Percentiles rank a stretch among this genome's conserved stretches.
Evolutionary conservation across 2,888 invertebrate species (phyloP).

Genomic region (Baronia brevicornis): DNA sequence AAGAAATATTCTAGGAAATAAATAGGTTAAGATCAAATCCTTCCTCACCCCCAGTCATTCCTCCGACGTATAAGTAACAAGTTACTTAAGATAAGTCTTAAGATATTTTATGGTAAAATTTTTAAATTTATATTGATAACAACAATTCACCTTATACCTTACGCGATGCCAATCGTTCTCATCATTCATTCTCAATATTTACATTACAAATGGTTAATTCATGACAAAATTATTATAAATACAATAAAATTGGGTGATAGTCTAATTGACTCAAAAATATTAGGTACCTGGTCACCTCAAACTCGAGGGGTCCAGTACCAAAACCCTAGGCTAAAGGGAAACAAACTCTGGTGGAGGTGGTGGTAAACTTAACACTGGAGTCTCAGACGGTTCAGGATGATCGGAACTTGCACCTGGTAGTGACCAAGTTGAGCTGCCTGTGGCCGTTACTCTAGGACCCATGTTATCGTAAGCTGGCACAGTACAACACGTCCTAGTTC

Average conservation of each 20-base stretch:
- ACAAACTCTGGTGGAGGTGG: slow-evolving; percentile 75
- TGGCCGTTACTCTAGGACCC: slow-evolving; percentile 93
- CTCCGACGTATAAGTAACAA: slow-evolving; percentile 55
- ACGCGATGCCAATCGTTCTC: slow-evolving; percentile 56
- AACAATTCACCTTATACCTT: slow-evolving; percentile 65
- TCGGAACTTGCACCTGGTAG: slow-evolving; percentile 78
- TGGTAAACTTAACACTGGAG: slow-evolving; percentile 64
- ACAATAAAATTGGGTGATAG: slow-evolving; percentile 60
- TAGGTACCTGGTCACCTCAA: slow-evolving; percentile 70
- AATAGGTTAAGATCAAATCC: slow-evolving; percentile 40
- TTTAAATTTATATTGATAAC: slow-evolving; percentile 57
- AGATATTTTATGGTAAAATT: slow-evolving; percentile 32
- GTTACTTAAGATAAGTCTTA: slow-evolving; percentile 50
- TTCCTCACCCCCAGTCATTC: slow-evolving; percentile 38
- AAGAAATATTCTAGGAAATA: slow-evolving; percentile 54
- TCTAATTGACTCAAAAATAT: slow-evolving; percentile 62
- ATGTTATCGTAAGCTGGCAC: slow-evolving; percentile 90
- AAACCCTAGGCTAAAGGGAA: slow-evolving; percentile 66
- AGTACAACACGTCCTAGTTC: slow-evolving; percentile 64
- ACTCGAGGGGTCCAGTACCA: slow-evolving; percentile 65
- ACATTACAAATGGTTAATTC: slow-evolving; percentile 50
- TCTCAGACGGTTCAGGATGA: slow-evolving; percentile 50
- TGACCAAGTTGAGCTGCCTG: slow-evolving; percentile 87
- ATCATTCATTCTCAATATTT: slow-evolving; percentile 62
- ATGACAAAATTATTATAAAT: slow-evolving; percentile 50